These are phyloP conservation scores for Apocrypta bakeri DNA, from an alignment of 1,140 invertebrate species.

Conservation along the genomic window DNA sequence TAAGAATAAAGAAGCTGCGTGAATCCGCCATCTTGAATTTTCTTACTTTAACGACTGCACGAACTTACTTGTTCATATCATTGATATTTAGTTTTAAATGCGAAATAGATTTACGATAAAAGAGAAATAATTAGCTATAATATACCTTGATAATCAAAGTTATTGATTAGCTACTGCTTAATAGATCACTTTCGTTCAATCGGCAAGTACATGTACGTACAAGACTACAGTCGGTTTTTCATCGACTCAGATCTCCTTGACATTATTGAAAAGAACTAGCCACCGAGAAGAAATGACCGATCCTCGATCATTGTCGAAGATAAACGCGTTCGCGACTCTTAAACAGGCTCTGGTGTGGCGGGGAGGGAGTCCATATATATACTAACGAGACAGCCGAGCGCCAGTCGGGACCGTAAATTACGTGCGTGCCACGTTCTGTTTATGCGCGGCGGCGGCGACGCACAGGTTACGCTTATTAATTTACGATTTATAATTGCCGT, in stretches of 20 bases:
- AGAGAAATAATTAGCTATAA: no score
- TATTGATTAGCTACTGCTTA: background rate
- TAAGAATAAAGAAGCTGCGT: conserved; percentile 48
- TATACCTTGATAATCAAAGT: background rate
- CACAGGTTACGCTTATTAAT: conserved; percentile 63
- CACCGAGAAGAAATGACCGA: conserved; percentile 26
- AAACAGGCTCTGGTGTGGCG: background rate
- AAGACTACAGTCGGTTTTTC: background rate
- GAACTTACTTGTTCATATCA: no score
- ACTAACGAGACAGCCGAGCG: conserved; percentile 44
- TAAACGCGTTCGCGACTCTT: conserved; percentile 28
- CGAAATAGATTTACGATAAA: no score
- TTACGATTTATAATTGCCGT: conserved; percentile 65
- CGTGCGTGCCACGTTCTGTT: conserved; percentile 36
- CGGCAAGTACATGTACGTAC: no score
- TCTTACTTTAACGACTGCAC: no score
- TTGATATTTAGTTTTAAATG: no score
- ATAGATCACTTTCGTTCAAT: no score
- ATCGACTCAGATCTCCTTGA: background rate
- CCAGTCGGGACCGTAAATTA: conserved; percentile 34
- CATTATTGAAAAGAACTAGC: background rate
- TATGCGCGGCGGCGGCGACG: conserved; percentile 36
- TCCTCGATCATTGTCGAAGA: conserved; percentile 34
- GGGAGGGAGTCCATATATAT: conserved; percentile 19
- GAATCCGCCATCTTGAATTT: conserved; percentile 35